These are phyloP conservation scores for Cygnus olor DNA, from an alignment of 2,797 vertebrate species.

Conservation along the genomic window DNA sequence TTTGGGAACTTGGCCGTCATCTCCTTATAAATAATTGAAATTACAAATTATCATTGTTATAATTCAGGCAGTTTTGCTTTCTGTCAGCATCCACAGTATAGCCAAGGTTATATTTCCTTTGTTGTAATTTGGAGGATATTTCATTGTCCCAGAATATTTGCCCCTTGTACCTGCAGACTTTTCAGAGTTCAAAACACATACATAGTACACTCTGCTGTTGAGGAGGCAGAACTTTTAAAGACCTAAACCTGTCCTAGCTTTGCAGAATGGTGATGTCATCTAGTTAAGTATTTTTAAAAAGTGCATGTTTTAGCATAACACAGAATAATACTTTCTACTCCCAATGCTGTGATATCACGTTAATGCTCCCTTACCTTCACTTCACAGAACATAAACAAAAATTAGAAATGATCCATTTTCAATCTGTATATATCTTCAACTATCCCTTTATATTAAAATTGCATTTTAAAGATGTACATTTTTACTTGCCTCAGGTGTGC, in stretches of 20 bases:
- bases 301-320: neutral
- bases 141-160: neutral
- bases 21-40: conserved; percentile 79
- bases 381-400: conserved; percentile 16
- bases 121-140: conserved; percentile 36
- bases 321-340: neutral
- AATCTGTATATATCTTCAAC: neutral
- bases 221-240: neutral
- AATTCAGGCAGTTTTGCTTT: conserved; percentile 63
- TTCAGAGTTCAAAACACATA: conserved; percentile 9
- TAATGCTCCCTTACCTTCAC: neutral
- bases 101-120: conserved; percentile 43
- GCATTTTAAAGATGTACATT: neutral
- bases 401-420: neutral
- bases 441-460: neutral
- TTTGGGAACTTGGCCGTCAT: conserved; percentile 42
- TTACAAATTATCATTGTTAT: conserved; percentile 68
- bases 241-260: neutral
- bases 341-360: accelerated
- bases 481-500: neutral
- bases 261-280: neutral
- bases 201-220: neutral
- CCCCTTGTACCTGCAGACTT: neutral
- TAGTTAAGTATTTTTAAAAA: neutral
- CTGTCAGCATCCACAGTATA: conserved; percentile 24